Conservation (phyloP, 2,797 vertebrate genomes). For the Hoplostethus mediterraneus region DNA sequence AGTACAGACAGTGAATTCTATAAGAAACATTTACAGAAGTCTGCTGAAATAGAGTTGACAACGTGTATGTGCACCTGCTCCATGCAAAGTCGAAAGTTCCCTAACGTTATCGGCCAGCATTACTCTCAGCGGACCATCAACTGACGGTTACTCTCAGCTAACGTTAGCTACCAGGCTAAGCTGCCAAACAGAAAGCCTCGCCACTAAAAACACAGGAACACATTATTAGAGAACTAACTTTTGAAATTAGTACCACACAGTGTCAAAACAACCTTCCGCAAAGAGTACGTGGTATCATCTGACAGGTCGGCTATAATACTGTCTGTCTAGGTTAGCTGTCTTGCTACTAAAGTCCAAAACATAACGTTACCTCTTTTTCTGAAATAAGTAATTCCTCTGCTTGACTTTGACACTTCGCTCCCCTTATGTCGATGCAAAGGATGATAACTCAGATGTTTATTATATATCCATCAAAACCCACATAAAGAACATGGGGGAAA, state of each 20-base stretch:
- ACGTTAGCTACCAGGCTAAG: slow-evolving; percentile 40
- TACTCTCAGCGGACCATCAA: neutral
- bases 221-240: neutral
- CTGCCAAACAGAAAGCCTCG: neutral
- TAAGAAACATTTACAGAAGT: neutral
- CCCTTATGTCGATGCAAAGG: neutral
- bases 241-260: neutral
- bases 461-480: slow-evolving; percentile 27
- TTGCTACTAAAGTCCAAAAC: slow-evolving; percentile 38
- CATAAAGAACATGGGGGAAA: neutral
- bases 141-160: neutral
- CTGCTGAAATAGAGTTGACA: neutral
- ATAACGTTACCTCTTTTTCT: slow-evolving; percentile 63
- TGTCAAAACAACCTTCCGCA: neutral
- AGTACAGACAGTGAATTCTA: neutral
- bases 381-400: slow-evolving; percentile 29
- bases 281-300: slow-evolving; percentile 8
- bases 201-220: neutral
- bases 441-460: slow-evolving; percentile 15
- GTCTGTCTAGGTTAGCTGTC: slow-evolving; percentile 44
- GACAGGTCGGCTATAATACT: slow-evolving; percentile 26
- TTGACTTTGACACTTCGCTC: slow-evolving; percentile 21
- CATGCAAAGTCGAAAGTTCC: neutral
- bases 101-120: slow-evolving; percentile 13
- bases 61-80: neutral